These are phyloP conservation scores for Plusia festucae DNA, from an alignment of 2,888 invertebrate genomes.

Conservation along the genomic window DNA sequence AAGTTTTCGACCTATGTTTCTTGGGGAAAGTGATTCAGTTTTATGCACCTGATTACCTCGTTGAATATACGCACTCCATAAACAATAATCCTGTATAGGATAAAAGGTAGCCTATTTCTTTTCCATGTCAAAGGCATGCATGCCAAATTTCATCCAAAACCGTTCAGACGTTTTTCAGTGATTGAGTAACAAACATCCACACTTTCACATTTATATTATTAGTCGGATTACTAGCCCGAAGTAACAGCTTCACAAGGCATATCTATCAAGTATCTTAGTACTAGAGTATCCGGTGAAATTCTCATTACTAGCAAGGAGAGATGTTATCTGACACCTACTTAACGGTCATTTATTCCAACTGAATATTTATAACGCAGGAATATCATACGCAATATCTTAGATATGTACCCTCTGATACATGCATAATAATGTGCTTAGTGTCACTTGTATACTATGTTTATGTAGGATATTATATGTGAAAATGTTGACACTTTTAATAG, in stretches of 20 bases:
- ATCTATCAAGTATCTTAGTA: not conserved
- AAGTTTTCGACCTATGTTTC: too few species aligned
- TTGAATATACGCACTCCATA: too few species aligned
- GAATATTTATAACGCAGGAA: not conserved
- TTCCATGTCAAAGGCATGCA: too few species aligned
- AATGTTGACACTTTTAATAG: not conserved
- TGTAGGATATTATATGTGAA: not conserved
- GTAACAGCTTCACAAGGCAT: not conserved
- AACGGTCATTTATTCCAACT: not conserved
- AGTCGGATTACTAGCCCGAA: too few species aligned
- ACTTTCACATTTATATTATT: too few species aligned
- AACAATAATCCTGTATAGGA: too few species aligned
- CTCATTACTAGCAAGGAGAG: not conserved
- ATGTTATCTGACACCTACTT: not conserved
- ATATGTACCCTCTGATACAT: not conserved
- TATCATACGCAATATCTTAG: not conserved
- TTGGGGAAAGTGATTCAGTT: too few species aligned
- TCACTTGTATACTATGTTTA: not conserved
- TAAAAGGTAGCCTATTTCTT: too few species aligned
- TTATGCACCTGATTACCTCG: too few species aligned
- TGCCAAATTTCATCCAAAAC: too few species aligned
- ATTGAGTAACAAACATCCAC: too few species aligned
- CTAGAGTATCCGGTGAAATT: constrained; percentile 20
- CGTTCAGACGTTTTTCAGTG: too few species aligned
- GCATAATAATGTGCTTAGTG: not conserved